Conservation (phyloP, 2,797 vertebrate genomes). For the Iguana delicatissima region DNA sequence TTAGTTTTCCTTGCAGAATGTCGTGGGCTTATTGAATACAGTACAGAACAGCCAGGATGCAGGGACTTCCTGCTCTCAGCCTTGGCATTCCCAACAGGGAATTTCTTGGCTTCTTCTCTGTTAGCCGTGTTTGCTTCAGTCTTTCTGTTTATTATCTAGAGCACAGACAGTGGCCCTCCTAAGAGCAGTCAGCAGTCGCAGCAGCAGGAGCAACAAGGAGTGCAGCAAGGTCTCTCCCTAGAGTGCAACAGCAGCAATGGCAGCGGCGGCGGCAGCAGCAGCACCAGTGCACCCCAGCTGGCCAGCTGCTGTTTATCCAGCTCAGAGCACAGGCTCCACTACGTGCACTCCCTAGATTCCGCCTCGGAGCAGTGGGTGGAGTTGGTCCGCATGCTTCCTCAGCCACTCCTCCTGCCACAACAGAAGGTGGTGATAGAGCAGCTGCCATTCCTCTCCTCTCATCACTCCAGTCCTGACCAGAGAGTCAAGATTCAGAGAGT, state of each 20-base stretch:
- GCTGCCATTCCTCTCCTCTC: constrained; percentile 68
- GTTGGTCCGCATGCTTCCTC: constrained; percentile 73
- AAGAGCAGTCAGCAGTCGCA: constrained; percentile 73
- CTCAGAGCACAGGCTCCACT: constrained; percentile 57
- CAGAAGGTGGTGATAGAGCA: constrained; percentile 75
- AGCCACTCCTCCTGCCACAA: constrained; percentile 73
- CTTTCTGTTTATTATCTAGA: constrained; percentile 78
- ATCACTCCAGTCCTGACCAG: constrained; percentile 73
- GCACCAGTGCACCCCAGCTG: constrained; percentile 51
- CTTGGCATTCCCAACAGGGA: background rate
- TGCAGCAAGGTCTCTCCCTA: constrained; percentile 60
- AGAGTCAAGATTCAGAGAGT: constrained; percentile 79
- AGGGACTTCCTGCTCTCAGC: background rate
- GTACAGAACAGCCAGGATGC: background rate
- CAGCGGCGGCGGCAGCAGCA: constrained; percentile 15
- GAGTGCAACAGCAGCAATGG: constrained; percentile 45
- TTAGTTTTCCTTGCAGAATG: background rate
- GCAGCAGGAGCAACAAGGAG: constrained; percentile 60
- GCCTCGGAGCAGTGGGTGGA: constrained; percentile 73
- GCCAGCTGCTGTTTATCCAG: constrained; percentile 63
- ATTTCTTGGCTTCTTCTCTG: background rate
- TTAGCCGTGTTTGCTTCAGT: constrained; percentile 54
- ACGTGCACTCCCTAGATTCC: constrained; percentile 56
- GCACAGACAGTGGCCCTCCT: constrained; percentile 76
- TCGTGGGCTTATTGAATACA: background rate